Evolutionary conservation across 1,140 invertebrate genomes (phyloP), one percentile per base, ranked within the genome.

Genomic region (Tetramorium parvispinum): DNA sequence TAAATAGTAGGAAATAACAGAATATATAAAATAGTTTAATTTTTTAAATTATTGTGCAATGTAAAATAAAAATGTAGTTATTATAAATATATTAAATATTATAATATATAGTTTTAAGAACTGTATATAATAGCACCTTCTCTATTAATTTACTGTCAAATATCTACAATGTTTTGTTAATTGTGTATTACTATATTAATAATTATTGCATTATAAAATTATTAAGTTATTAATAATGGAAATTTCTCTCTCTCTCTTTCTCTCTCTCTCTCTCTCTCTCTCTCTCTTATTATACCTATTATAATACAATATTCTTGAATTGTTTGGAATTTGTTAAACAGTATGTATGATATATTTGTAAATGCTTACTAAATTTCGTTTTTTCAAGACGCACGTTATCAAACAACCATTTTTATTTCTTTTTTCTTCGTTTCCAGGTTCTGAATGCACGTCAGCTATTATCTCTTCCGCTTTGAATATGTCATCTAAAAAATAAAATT

Each of bases 361-460:
- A 3, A 57, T 7, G 46, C 40, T 55, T 73, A 82, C 66, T 18
- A 57, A 2, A 27, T 46, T 5, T 3, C 4, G 2, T 46, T 59
- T 82, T 21, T 57, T 71, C 2, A 71, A 46, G 4, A 43, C 0
- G 46, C 79, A 82, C 1, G 24, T 18, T 13, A 49, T 0, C 4
- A n/a, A 0, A 1, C 79, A 82, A 7, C 79, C 79, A 11, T 6
- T 3, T 13, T 32, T 73, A 21, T 37, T 71, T 43, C 11, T 57
- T 16, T 4, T 82, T 10, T 82, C 66, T 71, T n/a, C 66, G 32
- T 82, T 73, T 82, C 6, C 79, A 4, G 65, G 1, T 73, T 57
- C 2, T 27, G 3, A 5, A 57, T 70, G 16, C 8, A 21, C 0
- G 0, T 43, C 6, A 57, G 3, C 13, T 7, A 71, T 27, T 59